Conservation (phyloP, 2,888 invertebrate genomes). For the Amiota communis region DNA sequence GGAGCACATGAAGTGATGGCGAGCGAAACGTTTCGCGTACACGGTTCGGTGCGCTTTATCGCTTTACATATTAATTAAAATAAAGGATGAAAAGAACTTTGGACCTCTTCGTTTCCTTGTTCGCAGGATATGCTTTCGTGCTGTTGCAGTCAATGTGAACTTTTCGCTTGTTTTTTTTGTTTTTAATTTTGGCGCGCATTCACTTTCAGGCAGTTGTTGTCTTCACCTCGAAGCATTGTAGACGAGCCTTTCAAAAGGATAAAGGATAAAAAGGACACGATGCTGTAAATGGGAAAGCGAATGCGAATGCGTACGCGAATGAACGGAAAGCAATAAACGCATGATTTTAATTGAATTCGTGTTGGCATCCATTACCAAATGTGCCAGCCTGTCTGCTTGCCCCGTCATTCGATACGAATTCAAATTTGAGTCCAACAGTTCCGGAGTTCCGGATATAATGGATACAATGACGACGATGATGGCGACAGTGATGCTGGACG, state of each 20-base stretch:
- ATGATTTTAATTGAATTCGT: conserved; percentile 50
- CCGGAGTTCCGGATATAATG: neutral
- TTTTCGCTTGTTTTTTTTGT: neutral
- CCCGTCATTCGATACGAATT: neutral
- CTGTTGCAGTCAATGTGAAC: no score
- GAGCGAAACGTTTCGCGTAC: conserved; percentile 45
- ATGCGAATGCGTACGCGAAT: conserved; percentile 33
- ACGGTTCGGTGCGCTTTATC: conserved; percentile 37
- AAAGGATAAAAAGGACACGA: conserved; percentile 4
- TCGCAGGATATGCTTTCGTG: no score
- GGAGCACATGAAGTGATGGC: conserved; percentile 61
- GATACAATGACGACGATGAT: neutral
- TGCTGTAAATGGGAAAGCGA: conserved; percentile 28
- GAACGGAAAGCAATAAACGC: conserved; percentile 49
- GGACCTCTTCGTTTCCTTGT: neutral
- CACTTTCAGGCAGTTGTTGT: conserved; percentile 16
- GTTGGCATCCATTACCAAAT: conserved; percentile 40
- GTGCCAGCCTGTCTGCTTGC: neutral
- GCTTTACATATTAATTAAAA: conserved; percentile 63
- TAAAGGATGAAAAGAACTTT: conserved; percentile 13
- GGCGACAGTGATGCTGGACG: neutral
- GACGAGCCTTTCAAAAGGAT: neutral
- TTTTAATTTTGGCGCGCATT: conserved; percentile 8
- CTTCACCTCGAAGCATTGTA: neutral
- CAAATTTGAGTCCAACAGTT: no score